Evolutionary conservation across 2,797 vertebrate genomes (phyloP), one percentile per base, ranked within the genome.

Genomic region (Benthosema pterotum): DNA sequence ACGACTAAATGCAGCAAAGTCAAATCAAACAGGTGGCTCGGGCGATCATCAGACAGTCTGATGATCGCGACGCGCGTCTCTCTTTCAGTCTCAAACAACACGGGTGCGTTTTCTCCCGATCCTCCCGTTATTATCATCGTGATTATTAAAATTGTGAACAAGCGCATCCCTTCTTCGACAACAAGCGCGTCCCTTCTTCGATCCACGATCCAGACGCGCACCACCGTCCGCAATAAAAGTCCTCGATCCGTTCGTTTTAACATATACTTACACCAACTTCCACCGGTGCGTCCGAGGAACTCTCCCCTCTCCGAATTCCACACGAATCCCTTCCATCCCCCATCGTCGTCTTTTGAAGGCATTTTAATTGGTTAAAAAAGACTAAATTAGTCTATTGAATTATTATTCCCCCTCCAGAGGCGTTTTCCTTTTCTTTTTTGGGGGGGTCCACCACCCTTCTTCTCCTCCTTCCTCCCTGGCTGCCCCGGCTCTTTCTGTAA

Each of bases 251-350:
- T 38, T 8, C 8, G 32, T 38, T 38, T n/a, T n/a, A n/a, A n/a
- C n/a, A n/a, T n/a, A 72, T 91, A 96, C 97, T 96, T 72, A 98
- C 97, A 94, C 97, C 97, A 99, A 16, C 96, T 98, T 66, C 93
- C 75, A 1, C 95, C 96, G 1, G 96, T 99, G 6, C 97, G 94
- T 58, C 97, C 97, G 17, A 98, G 68, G 63, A 97, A 85, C 85
- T 98, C 95, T 72, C 95, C 94, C 57, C 89, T 97, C 67, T 99
- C 97, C 0, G 97, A 96, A 80, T 98, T 89, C 95, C 95, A 99
- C 72, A 98, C 42, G 72, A 96, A 96, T 90, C 91, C 93, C 93
- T 96, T 97, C 97, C 96, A 98, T 14, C 95, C 93, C 52, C 22
- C 22, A 25, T 95, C 96, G 1, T 95, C 95, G 0, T 96, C 95